Evolutionary conservation across 1,140 invertebrate species (phyloP), one percentile per base, ranked within the genome.

Genomic region (Augochlora pura): DNA sequence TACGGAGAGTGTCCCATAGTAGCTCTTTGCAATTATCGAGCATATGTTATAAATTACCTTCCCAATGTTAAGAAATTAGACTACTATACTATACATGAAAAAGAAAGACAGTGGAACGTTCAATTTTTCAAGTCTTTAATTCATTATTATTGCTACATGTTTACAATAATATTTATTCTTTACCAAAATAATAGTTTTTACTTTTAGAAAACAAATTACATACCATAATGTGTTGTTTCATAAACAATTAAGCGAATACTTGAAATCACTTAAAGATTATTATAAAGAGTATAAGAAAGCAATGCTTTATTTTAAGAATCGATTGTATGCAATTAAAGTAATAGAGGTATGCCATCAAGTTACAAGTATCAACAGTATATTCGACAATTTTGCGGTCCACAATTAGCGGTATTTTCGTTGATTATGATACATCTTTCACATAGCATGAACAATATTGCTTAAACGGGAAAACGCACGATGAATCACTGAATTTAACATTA

Each of bases 1-100:
- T 85, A 86, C 27, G 85, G 85, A 54, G 80, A 86, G 39, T 86
- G 85, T 69, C 85, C 85, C 0, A n/a, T 86, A 1, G 77, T 82
- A 72, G 49, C 63, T 1, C 54, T 75, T 49, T 85, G 80, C n/a
- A 76, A 82, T 73, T 86, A 86, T 82, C 85, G 82, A 8, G 42
- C 49, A 18, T 68, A 74, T 62, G 64, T 80, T 64, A 77, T 85
- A 23, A n/a, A 74, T 69, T 74, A 59, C 32, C 39, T 86, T 59
- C 42, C 75, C 46, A 57, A 60, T 27, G 66, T 84, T 32, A 72
- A 71, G 10, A 79, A 76, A 42, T 8, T 86, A 62, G 85, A 86
- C 78, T 70, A 86, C 59, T 85, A 80, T 18, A 27, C 18, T 14
- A 49, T 86, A 60, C 32, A 23, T 46, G 64, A 79, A 9, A 74